Evolutionary conservation across 2,113 vertebrate species (phyloP).

Genomic region (Eurypyga helias): DNA sequence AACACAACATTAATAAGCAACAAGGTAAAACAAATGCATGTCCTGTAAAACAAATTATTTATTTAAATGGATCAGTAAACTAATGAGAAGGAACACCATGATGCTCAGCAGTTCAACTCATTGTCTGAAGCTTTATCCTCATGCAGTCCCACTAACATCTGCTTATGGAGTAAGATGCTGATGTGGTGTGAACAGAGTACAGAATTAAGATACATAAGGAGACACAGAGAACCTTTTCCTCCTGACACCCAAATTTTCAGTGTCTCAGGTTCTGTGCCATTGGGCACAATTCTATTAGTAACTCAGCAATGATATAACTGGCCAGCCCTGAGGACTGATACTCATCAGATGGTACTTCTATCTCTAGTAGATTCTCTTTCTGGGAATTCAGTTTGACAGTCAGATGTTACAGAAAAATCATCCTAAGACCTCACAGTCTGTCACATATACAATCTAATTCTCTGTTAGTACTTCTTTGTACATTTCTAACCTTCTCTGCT

Average conservation of each 20-base stretch:
- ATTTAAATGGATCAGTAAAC: background rate
- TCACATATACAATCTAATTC: background rate
- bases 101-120: background rate
- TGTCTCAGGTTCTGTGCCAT: background rate
- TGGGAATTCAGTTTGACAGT: background rate
- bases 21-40: background rate
- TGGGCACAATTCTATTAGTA: background rate
- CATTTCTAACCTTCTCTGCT: background rate
- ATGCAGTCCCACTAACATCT: background rate
- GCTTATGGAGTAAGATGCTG: background rate
- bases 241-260: background rate
- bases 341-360: background rate
- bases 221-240: background rate
- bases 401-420: background rate
- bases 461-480: background rate
- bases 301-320: background rate
- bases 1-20: background rate
- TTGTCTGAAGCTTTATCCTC: background rate
- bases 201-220: background rate
- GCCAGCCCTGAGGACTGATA: background rate
- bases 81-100: background rate
- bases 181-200: background rate
- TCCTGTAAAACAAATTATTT: background rate
- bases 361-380: background rate
- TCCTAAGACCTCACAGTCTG: background rate